A percentile compares a stretch with the other conserved stretches of the same genome.
Evolutionary conservation across 2,797 vertebrate species (phyloP).

Genomic region (Sebastolobus alascanus): DNA sequence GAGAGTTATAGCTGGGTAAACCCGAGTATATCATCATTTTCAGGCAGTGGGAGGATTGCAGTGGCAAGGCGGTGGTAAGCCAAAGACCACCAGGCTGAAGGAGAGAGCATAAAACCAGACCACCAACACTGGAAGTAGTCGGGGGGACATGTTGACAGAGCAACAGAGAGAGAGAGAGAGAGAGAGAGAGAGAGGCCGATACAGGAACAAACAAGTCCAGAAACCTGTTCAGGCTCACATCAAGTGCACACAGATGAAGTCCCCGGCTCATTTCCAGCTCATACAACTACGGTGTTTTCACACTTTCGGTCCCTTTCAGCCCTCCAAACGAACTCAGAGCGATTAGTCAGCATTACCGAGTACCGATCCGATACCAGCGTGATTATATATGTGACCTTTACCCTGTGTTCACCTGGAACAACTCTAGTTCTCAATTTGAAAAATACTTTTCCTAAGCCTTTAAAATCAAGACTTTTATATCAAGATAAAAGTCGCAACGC

Average conservation of each 20-base stretch:
- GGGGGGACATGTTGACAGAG: slow-evolving; percentile 19
- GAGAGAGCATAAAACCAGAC: slow-evolving; percentile 53
- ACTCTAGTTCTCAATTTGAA: no score
- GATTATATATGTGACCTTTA: no score
- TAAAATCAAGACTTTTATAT: no score
- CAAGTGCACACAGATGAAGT: no score
- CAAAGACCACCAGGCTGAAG: slow-evolving; percentile 61
- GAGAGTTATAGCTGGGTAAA: neutral
- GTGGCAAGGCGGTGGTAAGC: slow-evolving; percentile 40
- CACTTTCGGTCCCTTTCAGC: no score
- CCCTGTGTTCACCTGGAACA: no score
- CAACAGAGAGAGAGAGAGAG: neutral
- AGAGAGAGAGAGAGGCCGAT: neutral
- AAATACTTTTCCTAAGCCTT: no score
- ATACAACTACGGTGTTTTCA: neutral
- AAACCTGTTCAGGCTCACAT: neutral
- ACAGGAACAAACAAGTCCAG: neutral
- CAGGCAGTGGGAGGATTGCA: slow-evolving; percentile 17
- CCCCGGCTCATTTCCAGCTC: neutral
- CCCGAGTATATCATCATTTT: slow-evolving; percentile 27
- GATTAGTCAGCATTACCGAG: no score
- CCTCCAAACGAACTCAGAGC: no score
- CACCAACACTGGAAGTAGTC: slow-evolving; percentile 50
- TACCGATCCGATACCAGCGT: no score
- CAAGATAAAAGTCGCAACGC: no score